Evolutionary conservation across 2,888 invertebrate genomes (phyloP).

Genomic region (Pseudoips prasinana): DNA sequence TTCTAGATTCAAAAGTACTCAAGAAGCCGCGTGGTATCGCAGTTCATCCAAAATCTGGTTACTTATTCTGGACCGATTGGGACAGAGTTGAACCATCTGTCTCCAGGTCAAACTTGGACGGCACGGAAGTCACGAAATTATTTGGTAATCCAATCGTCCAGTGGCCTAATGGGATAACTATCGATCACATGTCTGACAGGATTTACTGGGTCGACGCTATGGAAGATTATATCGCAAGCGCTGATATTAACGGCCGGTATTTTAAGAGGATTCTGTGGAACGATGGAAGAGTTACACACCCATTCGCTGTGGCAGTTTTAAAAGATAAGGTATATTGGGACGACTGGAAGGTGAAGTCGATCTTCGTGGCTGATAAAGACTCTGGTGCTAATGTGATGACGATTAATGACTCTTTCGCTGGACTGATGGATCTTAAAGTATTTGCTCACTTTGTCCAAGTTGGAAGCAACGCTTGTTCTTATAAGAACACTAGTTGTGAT

Average conservation of each 20-base stretch:
- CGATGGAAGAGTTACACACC: conserved; percentile 87
- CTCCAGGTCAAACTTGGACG: conserved; percentile 90
- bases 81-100: conserved; percentile 89
- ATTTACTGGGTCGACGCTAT: conserved; percentile 95
- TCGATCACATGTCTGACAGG: conserved; percentile 90
- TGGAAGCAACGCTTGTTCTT: conserved; percentile 87
- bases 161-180: conserved; percentile 94
- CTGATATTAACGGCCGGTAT: conserved; percentile 86
- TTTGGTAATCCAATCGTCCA: conserved; percentile 86
- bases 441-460: conserved; percentile 89
- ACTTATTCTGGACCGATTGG: conserved; percentile 95
- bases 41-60: conserved; percentile 91
- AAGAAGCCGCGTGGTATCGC: conserved; percentile 91
- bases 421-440: conserved; percentile 91
- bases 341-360: conserved; percentile 91
- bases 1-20: conserved; percentile 85
- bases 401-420: conserved; percentile 83
- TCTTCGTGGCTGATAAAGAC: conserved; percentile 91
- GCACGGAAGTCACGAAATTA: conserved; percentile 84
- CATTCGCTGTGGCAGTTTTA: conserved; percentile 92
- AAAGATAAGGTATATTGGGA: conserved; percentile 95
- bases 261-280: conserved; percentile 86
- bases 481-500: conserved; percentile 83
- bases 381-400: conserved; percentile 83
- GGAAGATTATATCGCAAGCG: conserved; percentile 90